These are phyloP conservation scores for Struthidea cinerea DNA, from an alignment of 2,113 vertebrate species.

Conservation along the genomic window DNA sequence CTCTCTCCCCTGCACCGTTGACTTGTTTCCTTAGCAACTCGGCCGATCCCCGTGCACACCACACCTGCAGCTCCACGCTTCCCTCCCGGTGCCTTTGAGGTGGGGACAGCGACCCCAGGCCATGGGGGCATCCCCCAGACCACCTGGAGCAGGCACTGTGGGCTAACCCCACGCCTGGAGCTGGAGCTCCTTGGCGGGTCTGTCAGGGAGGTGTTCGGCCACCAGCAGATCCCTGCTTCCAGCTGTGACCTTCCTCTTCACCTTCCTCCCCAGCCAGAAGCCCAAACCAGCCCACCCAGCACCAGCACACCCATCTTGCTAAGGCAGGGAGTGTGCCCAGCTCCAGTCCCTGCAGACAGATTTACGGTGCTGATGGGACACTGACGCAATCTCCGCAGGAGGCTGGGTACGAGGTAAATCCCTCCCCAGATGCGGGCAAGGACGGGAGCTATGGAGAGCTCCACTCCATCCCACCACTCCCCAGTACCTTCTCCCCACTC, in stretches of 20 bases:
- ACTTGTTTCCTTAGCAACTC: slow-evolving; percentile 78
- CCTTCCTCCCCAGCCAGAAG: background rate
- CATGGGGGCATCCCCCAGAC: background rate
- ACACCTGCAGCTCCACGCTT: slow-evolving; percentile 52
- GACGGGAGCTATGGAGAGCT: background rate
- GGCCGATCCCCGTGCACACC: background rate
- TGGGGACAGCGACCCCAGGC: background rate
- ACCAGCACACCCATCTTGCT: background rate
- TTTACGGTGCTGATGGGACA: slow-evolving; percentile 2
- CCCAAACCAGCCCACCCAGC: background rate
- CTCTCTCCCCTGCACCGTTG: slow-evolving; percentile 64
- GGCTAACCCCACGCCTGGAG: background rate
- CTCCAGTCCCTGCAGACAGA: background rate
- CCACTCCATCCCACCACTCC: background rate
- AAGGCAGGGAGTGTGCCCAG: background rate
- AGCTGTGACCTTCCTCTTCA: background rate
- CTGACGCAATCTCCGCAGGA: background rate
- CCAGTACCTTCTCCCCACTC: background rate
- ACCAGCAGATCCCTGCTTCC: background rate
- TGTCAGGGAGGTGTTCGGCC: background rate
- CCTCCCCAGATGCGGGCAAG: rapidly evolving
- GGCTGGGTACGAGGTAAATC: background rate
- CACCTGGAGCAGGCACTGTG: background rate
- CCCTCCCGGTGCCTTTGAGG: background rate
- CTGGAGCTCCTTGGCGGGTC: background rate